Base-by-base conservation (phyloP, 2,113 vertebrate species). In the Platycercus adscitus region DNA sequence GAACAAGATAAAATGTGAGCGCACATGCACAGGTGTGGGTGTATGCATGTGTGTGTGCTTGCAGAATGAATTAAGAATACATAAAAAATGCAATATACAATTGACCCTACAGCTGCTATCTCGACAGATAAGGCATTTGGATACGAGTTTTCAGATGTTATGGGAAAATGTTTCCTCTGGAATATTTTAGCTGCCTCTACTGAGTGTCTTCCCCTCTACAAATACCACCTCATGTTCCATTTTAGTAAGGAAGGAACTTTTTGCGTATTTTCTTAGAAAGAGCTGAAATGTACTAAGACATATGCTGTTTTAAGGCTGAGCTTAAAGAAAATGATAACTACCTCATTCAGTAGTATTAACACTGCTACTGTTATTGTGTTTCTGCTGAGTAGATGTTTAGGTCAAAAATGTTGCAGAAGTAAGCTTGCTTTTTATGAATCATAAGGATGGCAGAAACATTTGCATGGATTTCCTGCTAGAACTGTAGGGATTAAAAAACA, bases 381-480 rank as follows among this genome's bases (percentile, higher is more conserved):
- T 61, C 53, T 86, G 80, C 44, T 83, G 60, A 88, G 73, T 7
- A 52, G 17, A 25, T 66, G 8, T 49, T 73, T 35, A 86, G 12
- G 50, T 70, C 0, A 0, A 78, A 86, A 31, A 15, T 0, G 0
- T 53, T 20, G 19, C 18, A 61, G 63, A 80, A 79, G 2, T 52
- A 60, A 55, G 17, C 61, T 80, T 65, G 29, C 10, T 86, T 71
- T 88, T 70, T 46, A 26, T 23, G 66, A 73, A 71, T 56, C 24
- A 18, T 64, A 55, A 75, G 75, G 26, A 35, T 46, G 52, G 29
- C 2, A 0, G 24, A 84, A 95, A 95, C 6, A 20, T 11, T 58
- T 46, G 17, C 23, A 24, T 50, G 53, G 26, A n/a, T 84, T 71
- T 91, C 49, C 47, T 91, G 10, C 39, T 60, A 63, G 20, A 78